Conservation (phyloP, 2,888 invertebrate species). For the Parnassius mnemosyne region DNA sequence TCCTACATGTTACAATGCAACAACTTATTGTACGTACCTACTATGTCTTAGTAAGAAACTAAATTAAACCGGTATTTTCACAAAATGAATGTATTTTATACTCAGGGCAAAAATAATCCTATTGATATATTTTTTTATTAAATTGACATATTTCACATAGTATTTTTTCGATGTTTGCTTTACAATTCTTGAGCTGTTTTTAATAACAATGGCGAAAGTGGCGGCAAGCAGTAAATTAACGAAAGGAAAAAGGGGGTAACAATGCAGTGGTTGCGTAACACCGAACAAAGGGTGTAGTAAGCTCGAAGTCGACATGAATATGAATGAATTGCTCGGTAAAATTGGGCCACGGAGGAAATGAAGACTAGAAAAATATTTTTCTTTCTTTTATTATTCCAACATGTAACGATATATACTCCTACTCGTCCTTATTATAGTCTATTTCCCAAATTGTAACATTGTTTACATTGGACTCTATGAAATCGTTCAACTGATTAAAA, state of each 20-base stretch:
- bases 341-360: conserved; percentile 55
- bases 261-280: conserved; percentile 60
- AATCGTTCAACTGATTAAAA: too few species aligned
- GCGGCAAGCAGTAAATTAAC: conserved; percentile 28
- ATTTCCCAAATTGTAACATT: too few species aligned
- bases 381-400: conserved; percentile 35
- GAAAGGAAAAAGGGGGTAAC: conserved; percentile 5
- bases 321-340: conserved; percentile 69
- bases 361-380: conserved; percentile 38
- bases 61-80: too few species aligned
- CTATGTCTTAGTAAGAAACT: too few species aligned
- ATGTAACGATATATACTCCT: too few species aligned
- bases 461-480: too few species aligned
- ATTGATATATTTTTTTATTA: too few species aligned
- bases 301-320: conserved; percentile 61
- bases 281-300: conserved; percentile 67
- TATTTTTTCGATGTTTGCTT: not conserved
- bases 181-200: conserved; percentile 7
- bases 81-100: too few species aligned
- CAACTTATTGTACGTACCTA: too few species aligned
- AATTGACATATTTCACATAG: not conserved
- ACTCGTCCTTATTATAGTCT: too few species aligned
- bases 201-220: conserved; percentile 20
- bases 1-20: too few species aligned
- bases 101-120: too few species aligned